Evolutionary conservation across 2,113 vertebrate genomes (phyloP).

Genomic region (Sisor rabdophorus): DNA sequence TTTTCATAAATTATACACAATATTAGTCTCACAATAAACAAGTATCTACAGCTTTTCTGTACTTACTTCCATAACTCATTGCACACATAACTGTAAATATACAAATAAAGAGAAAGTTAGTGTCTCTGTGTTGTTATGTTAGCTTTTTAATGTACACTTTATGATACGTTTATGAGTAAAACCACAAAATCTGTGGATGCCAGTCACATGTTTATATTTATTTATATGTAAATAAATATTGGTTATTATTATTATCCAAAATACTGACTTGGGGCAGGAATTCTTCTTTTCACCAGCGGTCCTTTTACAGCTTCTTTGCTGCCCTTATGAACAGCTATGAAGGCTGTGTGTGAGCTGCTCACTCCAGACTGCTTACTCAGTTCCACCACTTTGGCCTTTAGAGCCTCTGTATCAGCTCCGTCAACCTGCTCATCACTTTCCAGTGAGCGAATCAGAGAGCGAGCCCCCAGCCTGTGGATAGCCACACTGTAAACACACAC

Average conservation of each 20-base stretch:
- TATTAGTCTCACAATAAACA: too few relatives aligned
- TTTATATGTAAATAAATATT: background rate
- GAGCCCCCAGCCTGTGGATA: constrained; percentile 38
- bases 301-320: constrained; percentile 43
- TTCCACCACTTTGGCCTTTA: constrained; percentile 31
- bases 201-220: too few relatives aligned
- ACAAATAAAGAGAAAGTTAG: background rate
- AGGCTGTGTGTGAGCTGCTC: constrained; percentile 40
- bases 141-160: background rate
- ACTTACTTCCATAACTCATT: background rate
- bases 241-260: background rate
- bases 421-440: constrained; percentile 14
- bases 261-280: constrained; percentile 21
- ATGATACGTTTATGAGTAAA: background rate
- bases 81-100: background rate
- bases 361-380: constrained; percentile 39
- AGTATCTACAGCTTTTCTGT: background rate
- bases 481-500: background rate
- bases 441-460: constrained; percentile 28
- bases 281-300: constrained; percentile 39
- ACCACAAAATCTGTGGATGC: background rate
- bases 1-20: too few relatives aligned
- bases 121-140: background rate
- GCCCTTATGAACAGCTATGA: constrained; percentile 39
- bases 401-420: constrained; percentile 3